These are phyloP conservation scores for Megaleporinus macrocephalus DNA, from an alignment of 2,113 vertebrate species.

Conservation along the genomic window DNA sequence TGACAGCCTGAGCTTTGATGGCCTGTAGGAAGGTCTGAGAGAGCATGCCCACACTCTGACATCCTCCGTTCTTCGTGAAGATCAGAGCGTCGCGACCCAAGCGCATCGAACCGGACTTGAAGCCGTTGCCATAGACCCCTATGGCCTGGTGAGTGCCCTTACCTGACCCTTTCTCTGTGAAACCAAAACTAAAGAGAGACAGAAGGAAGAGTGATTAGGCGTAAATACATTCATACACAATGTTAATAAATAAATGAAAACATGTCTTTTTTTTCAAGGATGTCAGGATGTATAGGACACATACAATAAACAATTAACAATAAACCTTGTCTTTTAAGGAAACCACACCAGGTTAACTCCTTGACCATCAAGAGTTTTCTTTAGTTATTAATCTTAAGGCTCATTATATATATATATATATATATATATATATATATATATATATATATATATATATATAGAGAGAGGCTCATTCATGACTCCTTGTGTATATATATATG, in stretches of 20 bases:
- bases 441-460: no score
- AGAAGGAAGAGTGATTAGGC: background rate
- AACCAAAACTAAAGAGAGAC: conserved; percentile 78
- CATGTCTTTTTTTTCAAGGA: background rate
- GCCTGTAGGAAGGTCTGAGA: conserved; percentile 82
- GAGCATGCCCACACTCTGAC: conserved; percentile 80
- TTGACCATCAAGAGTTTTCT: no score
- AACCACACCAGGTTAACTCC: no score
- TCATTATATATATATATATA: no score
- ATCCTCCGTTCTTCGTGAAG: conserved; percentile 85
- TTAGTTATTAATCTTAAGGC: no score
- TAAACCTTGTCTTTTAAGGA: background rate
- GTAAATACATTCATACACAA: background rate
- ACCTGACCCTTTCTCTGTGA: conserved; percentile 79
- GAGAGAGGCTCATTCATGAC: no score
- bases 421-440: no score
- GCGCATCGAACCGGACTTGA: conserved; percentile 85
- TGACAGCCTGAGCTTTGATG: conserved; percentile 80
- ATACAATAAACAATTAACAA: no score
- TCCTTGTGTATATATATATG: no score
- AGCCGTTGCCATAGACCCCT: conserved; percentile 84
- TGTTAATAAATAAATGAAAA: background rate
- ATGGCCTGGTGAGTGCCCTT: conserved; percentile 75
- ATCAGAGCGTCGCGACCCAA: conserved; percentile 83
- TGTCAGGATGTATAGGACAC: background rate